Evolutionary conservation across 2,888 invertebrate species (phyloP).

Genomic region (Sepiola atlantica): DNA sequence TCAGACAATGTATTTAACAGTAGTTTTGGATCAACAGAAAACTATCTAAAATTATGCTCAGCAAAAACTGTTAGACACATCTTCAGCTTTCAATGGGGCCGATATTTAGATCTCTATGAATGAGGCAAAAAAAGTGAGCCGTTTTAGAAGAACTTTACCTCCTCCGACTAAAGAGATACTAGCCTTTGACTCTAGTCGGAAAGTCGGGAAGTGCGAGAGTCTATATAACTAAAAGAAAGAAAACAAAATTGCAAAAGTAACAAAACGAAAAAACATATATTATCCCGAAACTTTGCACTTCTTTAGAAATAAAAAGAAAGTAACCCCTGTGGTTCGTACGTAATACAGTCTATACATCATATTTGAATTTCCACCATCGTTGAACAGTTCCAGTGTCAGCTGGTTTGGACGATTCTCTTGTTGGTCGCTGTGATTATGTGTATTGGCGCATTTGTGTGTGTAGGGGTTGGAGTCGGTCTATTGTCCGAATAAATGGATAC

Average conservation of each 20-base stretch:
- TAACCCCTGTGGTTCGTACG: neutral
- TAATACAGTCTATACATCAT: neutral
- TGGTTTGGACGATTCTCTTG: neutral
- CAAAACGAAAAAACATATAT: neutral
- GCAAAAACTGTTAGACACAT: too few relatives aligned
- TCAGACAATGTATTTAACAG: too few relatives aligned
- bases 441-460: neutral
- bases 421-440: neutral
- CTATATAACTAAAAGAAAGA: neutral
- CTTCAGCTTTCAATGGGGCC: too few relatives aligned
- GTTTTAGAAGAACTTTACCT: too few relatives aligned
- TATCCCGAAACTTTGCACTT: neutral
- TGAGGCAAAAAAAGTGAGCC: too few relatives aligned
- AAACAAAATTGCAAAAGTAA: neutral
- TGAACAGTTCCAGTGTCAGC: neutral
- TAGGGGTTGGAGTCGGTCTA: neutral
- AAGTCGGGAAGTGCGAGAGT: neutral
- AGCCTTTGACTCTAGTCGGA: neutral
- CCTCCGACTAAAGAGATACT: too few relatives aligned
- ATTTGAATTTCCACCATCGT: neutral
- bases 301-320: neutral
- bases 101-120: too few relatives aligned
- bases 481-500: neutral
- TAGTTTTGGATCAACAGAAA: too few relatives aligned
- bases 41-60: too few relatives aligned